These are phyloP conservation scores for Lytechinus pictus DNA, from an alignment of 35 echinoderm and acorn worm species.

Conservation along the genomic window DNA sequence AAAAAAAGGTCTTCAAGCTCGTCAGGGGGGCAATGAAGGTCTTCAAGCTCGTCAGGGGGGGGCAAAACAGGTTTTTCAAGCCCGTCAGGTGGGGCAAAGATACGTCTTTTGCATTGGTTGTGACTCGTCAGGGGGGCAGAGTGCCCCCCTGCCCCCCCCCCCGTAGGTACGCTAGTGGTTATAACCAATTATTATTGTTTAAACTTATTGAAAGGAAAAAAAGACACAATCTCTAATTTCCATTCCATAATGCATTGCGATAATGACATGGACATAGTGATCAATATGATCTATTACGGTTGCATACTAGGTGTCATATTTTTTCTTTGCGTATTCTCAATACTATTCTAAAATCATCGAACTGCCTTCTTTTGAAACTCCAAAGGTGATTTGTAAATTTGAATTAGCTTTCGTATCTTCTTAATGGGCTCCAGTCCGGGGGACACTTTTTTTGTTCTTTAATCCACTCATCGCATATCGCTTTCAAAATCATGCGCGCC, in stretches of 20 bases:
- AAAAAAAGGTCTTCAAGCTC: no score
- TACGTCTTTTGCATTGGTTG: no score
- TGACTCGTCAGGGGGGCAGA: no score
- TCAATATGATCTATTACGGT: neutral
- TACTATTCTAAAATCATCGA: neutral
- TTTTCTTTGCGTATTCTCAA: neutral
- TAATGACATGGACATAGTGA: neutral
- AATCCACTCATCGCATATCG: neutral
- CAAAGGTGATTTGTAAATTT: neutral
- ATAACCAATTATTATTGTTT: no score
- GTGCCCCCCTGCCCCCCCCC: no score
- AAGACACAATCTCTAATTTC: neutral
- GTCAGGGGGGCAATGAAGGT: no score
- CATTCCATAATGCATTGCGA: neutral
- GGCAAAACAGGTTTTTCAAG: no score
- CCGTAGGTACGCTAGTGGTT: no score
- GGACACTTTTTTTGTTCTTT: neutral
- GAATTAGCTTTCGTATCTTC: neutral
- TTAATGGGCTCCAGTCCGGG: neutral
- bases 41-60: no score
- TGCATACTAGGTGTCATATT: neutral
- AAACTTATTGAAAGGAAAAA: neutral
- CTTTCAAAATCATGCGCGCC: neutral
- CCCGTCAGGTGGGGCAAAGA: no score
- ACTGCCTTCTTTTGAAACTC: neutral